Evolutionary conservation across 2,797 vertebrate genomes (phyloP), one percentile per base, ranked within the genome.

Genomic region (Gobio occitaniae): DNA sequence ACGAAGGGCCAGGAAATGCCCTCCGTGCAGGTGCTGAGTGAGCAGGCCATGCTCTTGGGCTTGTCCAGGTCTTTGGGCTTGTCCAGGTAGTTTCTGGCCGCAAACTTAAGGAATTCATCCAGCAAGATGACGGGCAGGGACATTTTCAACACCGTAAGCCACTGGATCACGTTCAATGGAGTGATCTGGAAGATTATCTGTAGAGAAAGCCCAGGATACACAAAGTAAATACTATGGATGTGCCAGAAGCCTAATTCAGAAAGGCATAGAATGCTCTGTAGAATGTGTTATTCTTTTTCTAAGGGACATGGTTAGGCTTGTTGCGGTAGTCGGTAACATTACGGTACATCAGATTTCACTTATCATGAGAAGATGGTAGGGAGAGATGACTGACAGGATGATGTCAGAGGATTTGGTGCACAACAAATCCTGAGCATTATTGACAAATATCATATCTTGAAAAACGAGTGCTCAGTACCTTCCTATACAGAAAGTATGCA

Each of bases 111-210:
- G 11, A 98, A 87, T 95, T 99, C 98, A 1, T 99, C 98, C 93
- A 99, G 93, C 59, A 99, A 96, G 90, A 99, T 99, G 91, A 99
- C 98, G 0, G 98, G 98, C 86, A 99, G 91, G 0, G 98, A 99
- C 89, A 99, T 96, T 95, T 99, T 99, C 90, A 99, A 96, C 89
- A 99, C 98, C 97, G 97, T 97, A 90, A 99, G 94, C 98, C 98
- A 99, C 89, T 99, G 98, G 1, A 94, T 98, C 92, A 99, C 74
- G 32, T 99, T 98, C 90, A 99, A 91, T 2, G 98, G 98, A 0
- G 98, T 99, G 94, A 99, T 99, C 96, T 99, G 98, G 94, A 99
- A 99, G 93, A 99, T 99, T 84, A 99, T 97, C 98, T 99, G 92
- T 19, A 44, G 69, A 65, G 59, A 32, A 72, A 84, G 56, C 1